Base-by-base conservation (phyloP, 1,140 invertebrate genomes). In the Trichogramma pretiosum region DNA sequence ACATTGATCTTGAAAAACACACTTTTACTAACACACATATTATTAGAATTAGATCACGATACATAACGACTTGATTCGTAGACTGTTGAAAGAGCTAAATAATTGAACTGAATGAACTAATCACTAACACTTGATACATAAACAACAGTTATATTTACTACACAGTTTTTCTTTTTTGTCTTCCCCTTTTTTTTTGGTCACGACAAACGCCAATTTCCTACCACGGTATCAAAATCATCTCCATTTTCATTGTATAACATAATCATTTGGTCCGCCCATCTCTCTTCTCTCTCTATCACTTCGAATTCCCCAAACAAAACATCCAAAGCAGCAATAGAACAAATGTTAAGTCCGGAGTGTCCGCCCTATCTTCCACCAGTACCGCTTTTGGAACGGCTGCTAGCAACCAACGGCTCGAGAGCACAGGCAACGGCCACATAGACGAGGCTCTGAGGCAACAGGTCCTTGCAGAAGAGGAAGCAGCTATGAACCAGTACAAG, bases 401-500 rank as follows among this genome's bases (percentile, higher is more conserved):
- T 24, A 82, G 82, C 30, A 85, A 82, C 37, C 78, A 80, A n/a
- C 74, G 81, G 30, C 78, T 84, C 35, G 84, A 86, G 58, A 76
- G 76, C 50, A 65, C 73, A 10, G 74, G 78, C 37, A 85, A 84
- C 62, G 84, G 84, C 59, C 75, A 80, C 52, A 85, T 89, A 51
- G 89, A 93, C 57, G 92, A 95, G 57, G 82, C 80, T 46, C 71
- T 93, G 3, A 85, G 87, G 60, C 83, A 87, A 58, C 84, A 89
- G 65, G 89, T 85, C 24, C 72, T 97, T 22, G 93, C 93, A 36
- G 93, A 98, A 67, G 93, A 97, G 72, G 91, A 94, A 68, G 89
- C 89, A 22, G 87, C 86, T 24, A 85, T 97, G 76, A 93, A 91
- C 72, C 89, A 94, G 65, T 89, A 94, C 61, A 96, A 94, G 82